Evolutionary conservation across 2,888 invertebrate genomes (phyloP).

Genomic region (Dinocampus coccinellae): DNA sequence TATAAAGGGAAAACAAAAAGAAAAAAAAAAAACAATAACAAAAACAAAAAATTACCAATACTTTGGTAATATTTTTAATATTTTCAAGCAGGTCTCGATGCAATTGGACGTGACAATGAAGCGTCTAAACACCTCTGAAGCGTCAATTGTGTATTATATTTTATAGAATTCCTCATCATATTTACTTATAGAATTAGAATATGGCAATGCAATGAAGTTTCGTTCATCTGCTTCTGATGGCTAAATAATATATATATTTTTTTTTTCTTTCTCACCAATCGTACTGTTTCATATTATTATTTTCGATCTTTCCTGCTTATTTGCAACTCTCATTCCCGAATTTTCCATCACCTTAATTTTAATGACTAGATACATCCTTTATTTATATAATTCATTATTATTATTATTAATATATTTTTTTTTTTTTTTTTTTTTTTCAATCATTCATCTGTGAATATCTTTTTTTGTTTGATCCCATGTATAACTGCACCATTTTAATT

Average conservation of each 20-base stretch:
- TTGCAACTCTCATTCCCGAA: slow-evolving; percentile 44
- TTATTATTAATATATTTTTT: too few relatives aligned
- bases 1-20: neutral
- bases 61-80: neutral
- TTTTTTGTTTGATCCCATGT: slow-evolving; percentile 64
- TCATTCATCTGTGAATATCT: slow-evolving; percentile 63
- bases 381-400: slow-evolving; percentile 1
- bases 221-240: slow-evolving; percentile 17
- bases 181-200: slow-evolving; percentile 28
- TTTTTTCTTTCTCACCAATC: slow-evolving; percentile 46
- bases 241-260: too few relatives aligned
- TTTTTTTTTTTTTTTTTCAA: too few relatives aligned
- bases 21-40: too few relatives aligned
- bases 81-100: slow-evolving; percentile 34
- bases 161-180: slow-evolving; percentile 43
- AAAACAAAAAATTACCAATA: too few relatives aligned
- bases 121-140: slow-evolving; percentile 16
- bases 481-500: slow-evolving; percentile 53
- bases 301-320: slow-evolving; percentile 34
- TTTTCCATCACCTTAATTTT: slow-evolving; percentile 51
- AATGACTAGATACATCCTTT: slow-evolving; percentile 66
- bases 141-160: neutral
- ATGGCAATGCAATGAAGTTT: slow-evolving; percentile 11
- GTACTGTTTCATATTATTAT: slow-evolving; percentile 41
- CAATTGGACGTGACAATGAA: slow-evolving; percentile 25